Conservation (phyloP, 2,113 vertebrate species). For the Amia ocellicauda region DNA sequence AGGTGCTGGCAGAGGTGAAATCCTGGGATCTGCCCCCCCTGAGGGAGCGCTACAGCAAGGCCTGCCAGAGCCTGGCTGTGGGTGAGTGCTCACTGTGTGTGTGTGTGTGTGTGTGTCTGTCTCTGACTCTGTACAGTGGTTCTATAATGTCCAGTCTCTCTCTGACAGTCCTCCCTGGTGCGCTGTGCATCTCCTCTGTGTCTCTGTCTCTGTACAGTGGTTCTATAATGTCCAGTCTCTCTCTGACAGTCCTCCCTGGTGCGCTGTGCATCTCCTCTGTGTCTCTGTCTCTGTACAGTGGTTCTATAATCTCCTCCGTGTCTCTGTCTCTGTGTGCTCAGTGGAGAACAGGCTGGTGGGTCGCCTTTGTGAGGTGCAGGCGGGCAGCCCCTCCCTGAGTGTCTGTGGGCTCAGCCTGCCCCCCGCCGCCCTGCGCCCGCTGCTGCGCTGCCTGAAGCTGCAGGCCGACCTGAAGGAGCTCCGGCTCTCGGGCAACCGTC, state of each 20-base stretch:
- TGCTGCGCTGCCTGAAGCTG: conserved; percentile 74
- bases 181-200: too few species aligned
- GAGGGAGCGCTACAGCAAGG: conserved; percentile 76
- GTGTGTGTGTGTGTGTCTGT: too few species aligned
- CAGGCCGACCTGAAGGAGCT: conserved; percentile 68
- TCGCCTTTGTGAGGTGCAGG: conserved; percentile 67
- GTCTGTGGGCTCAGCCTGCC: conserved; percentile 60
- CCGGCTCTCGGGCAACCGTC: conserved; percentile 65
- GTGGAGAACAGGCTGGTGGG: conserved; percentile 70
- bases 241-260: too few species aligned
- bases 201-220: too few species aligned
- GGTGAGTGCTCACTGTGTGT: conserved; percentile 67
- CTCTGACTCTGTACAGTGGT: background rate
- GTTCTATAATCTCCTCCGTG: background rate
- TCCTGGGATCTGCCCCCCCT: conserved; percentile 84
- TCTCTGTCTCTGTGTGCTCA: conserved; percentile 53
- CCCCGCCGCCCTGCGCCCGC: conserved; percentile 58
- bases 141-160: rapidly evolving
- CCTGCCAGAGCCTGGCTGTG: conserved; percentile 75
- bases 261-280: too few species aligned
- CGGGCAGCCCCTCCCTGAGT: conserved; percentile 53
- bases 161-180: too few species aligned
- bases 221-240: background rate
- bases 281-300: too few species aligned
- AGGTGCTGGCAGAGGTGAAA: conserved; percentile 83